Conservation (phyloP, 2,888 invertebrate genomes). For the Encarsia formosa region DNA sequence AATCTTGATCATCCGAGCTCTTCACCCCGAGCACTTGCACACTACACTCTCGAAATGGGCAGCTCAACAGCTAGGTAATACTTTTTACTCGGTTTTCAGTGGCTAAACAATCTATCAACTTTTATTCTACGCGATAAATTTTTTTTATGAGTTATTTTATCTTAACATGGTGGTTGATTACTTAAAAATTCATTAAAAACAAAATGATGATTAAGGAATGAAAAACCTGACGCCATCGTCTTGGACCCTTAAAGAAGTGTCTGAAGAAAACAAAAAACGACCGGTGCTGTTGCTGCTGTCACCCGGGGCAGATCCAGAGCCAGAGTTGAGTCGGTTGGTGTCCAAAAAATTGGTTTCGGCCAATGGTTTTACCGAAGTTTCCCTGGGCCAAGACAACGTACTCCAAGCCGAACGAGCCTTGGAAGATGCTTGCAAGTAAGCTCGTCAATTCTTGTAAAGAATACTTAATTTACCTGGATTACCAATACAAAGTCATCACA, state of each 20-base stretch:
- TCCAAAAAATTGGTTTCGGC: slow-evolving; percentile 36
- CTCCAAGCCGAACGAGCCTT: slow-evolving; percentile 50
- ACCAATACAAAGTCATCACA: too few species aligned
- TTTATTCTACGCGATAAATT: too few species aligned
- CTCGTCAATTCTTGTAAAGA: too few species aligned
- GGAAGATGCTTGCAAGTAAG: slow-evolving; percentile 54
- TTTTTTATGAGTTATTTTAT: neutral
- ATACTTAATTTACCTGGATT: too few species aligned
- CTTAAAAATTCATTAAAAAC: slow-evolving; percentile 24
- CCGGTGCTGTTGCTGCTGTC: slow-evolving; percentile 83
- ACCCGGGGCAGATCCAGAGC: slow-evolving; percentile 87
- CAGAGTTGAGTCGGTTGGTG: slow-evolving; percentile 70
- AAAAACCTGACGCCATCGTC: slow-evolving; percentile 58
- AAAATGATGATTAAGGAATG: slow-evolving; percentile 37
- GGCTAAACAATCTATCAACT: neutral
- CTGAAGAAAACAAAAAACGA: slow-evolving; percentile 59
- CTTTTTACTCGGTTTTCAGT: neutral
- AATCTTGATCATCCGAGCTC: slow-evolving; percentile 71
- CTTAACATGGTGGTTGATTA: too few species aligned
- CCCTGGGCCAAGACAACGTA: slow-evolving; percentile 78
- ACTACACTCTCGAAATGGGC: slow-evolving; percentile 72
- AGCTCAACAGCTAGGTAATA: slow-evolving; percentile 60
- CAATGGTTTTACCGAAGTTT: slow-evolving; percentile 56
- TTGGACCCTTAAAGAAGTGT: slow-evolving; percentile 57
- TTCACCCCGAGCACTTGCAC: slow-evolving; percentile 80